Evolutionary conservation across 2,113 vertebrate genomes (phyloP).

Genomic region (Castor canadensis): DNA sequence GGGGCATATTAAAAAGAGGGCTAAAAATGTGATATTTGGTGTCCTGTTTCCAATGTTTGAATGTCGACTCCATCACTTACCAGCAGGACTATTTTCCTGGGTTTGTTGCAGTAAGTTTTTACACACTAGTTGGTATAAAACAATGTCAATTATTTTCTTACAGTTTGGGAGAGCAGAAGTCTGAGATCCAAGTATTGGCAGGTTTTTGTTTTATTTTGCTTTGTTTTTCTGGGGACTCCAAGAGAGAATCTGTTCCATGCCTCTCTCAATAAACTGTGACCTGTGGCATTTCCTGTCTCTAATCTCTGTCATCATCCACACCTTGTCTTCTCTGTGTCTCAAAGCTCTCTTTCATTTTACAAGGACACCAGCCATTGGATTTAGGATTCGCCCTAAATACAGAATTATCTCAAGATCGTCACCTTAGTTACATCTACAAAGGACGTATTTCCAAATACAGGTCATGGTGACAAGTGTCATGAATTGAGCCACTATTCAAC

Average conservation of each 20-base stretch:
- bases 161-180: background rate
- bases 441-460: slow-evolving; percentile 14
- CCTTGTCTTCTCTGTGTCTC: background rate
- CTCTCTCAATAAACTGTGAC: background rate
- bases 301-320: background rate
- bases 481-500: background rate
- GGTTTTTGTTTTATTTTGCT: background rate
- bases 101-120: background rate
- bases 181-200: background rate
- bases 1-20: background rate
- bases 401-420: background rate
- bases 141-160: background rate
- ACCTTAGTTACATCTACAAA: background rate
- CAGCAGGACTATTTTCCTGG: background rate
- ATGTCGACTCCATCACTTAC: background rate
- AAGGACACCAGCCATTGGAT: background rate
- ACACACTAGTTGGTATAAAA: background rate
- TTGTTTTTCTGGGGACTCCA: background rate
- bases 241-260: no score
- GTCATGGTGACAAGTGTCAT: background rate
- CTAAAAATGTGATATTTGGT: background rate
- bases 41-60: background rate
- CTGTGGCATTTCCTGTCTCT: background rate
- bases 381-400: background rate
- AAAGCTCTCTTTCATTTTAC: background rate